A percentile compares a stretch with the other conserved stretches of the same genome.
These are phyloP conservation scores for Choristoneura fumiferana DNA, from an alignment of 1,140 invertebrate genomes.

Conservation along the genomic window DNA sequence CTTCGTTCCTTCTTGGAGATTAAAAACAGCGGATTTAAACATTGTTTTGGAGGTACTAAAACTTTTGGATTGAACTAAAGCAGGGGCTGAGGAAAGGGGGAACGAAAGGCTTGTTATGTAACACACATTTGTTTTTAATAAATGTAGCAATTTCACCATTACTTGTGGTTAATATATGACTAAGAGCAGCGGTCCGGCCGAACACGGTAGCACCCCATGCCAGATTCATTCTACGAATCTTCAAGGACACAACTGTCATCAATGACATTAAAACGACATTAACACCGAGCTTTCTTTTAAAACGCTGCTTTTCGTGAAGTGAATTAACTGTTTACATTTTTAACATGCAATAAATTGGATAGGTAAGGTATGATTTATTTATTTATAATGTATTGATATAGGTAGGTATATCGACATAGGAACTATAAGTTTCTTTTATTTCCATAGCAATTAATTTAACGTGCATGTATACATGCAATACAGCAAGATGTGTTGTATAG, in stretches of 20 bases:
- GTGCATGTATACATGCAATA: too few relatives aligned
- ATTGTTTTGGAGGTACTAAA: slow-evolving; percentile 43
- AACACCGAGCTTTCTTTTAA: neutral
- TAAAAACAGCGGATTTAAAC: slow-evolving; percentile 65
- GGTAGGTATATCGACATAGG: too few relatives aligned
- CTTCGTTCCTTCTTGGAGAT: slow-evolving; percentile 62
- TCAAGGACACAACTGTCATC: slow-evolving; percentile 25
- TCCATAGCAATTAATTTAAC: too few relatives aligned
- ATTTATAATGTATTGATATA: too few relatives aligned
- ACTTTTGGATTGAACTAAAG: slow-evolving; percentile 17
- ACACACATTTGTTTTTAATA: slow-evolving; percentile 10
- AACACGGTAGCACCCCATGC: neutral
- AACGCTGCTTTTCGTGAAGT: neutral
- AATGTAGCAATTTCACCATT: slow-evolving; percentile 11
- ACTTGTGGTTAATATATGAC: neutral
- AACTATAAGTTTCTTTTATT: too few relatives aligned
- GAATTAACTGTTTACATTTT: too few relatives aligned
- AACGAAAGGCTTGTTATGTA: neutral
- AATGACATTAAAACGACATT: slow-evolving; percentile 29
- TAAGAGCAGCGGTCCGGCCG: neutral
- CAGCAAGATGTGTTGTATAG: too few relatives aligned
- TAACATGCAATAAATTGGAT: too few relatives aligned
- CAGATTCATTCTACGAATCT: neutral
- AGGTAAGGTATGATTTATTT: too few relatives aligned
- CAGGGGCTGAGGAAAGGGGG: neutral